Percentiles rank a stretch among this genome's conserved stretches.
Conservation (phyloP, 1,140 invertebrate genomes). For the Danaus plexippus region DNA sequence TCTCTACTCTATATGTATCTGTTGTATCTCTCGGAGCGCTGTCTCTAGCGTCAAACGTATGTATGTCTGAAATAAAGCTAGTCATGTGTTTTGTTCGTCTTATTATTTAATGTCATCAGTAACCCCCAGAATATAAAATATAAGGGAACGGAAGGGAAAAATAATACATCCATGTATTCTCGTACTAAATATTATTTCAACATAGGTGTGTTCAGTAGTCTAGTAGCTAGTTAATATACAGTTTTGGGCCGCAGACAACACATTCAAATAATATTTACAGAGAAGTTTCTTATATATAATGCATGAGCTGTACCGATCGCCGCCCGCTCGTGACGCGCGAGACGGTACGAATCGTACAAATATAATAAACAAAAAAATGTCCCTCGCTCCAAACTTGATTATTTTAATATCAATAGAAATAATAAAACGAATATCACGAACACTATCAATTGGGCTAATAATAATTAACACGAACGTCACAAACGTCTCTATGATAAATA, state of each 20-base stretch:
- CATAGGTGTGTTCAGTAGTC: conserved; percentile 31
- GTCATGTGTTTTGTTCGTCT: conserved; percentile 60
- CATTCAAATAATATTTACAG: conserved; percentile 65
- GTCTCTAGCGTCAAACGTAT: conserved; percentile 7
- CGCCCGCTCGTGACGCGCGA: conserved; percentile 7
- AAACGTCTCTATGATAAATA: conserved; percentile 11
- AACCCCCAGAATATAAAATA: background rate
- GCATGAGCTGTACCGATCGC: conserved; percentile 15
- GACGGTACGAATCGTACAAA: conserved; percentile 19
- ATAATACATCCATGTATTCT: conserved; percentile 45
- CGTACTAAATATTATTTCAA: conserved; percentile 68
- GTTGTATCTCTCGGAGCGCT: conserved; percentile 17
- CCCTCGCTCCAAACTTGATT: conserved; percentile 51
- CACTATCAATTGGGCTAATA: conserved; percentile 20
- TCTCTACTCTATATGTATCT: conserved; percentile 21
- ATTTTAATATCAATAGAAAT: conserved; percentile 6
- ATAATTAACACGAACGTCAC: too few relatives aligned
- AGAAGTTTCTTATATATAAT: conserved; percentile 38
- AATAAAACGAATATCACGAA: conserved; percentile 7
- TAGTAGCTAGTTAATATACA: conserved; percentile 54
- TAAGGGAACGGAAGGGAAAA: conserved; percentile 10
- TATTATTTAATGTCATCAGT: conserved; percentile 16
- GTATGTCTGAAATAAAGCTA: conserved; percentile 62
- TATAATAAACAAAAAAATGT: conserved; percentile 33
- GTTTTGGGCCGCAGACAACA: conserved; percentile 33